Evolutionary conservation across 2,113 vertebrate species (phyloP), one percentile per base, ranked within the genome.

Genomic region (Sterrhoptilus dennistouni): DNA sequence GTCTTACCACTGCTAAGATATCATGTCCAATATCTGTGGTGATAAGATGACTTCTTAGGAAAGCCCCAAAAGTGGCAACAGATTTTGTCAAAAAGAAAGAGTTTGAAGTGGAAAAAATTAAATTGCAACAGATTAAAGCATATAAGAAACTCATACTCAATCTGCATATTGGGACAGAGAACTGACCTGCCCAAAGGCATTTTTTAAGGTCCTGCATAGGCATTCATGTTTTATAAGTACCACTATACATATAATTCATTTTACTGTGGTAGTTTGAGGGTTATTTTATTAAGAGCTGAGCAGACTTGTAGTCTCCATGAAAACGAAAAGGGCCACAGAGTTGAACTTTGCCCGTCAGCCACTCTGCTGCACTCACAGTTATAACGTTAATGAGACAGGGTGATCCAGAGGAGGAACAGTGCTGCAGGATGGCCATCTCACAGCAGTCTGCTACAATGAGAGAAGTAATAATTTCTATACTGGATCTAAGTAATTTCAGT

Each of bases 401-500:
- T 79, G 88, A 94, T 66, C 57, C 1, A 1, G 92, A 97, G 83
- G 94, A 94, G 92, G 95, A 95, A 57, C 88, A 94, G 90, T 74
- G 75, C 92, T 89, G 71, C 44, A 66, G 83, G 71, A 92, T 5
- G 6, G 69, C 36, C 71, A 61, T 50, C 72, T 63, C 95, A 60
- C 50, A 86, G 79, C 42, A 69, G 45, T 24, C 90, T 50, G 36
- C 36, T 72, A 29, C 59, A 56, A 65, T 11, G 31, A 72, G 2
- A 82, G 40, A 74, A 90, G 42, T 18, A 49, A 76, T 71, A 50
- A 86, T 35, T 86, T 33, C 57, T 95, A 4, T 24, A 21, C 49
- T 85, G 33, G 27, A 29, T 59, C 18, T 50, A 69, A 71, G 61
- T 29, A 54, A 59, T 57, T 53, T 21, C 61, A 68, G 38, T 47